Conservation (phyloP, 2,888 invertebrate genomes). For the Aphodius granarius region DNA sequence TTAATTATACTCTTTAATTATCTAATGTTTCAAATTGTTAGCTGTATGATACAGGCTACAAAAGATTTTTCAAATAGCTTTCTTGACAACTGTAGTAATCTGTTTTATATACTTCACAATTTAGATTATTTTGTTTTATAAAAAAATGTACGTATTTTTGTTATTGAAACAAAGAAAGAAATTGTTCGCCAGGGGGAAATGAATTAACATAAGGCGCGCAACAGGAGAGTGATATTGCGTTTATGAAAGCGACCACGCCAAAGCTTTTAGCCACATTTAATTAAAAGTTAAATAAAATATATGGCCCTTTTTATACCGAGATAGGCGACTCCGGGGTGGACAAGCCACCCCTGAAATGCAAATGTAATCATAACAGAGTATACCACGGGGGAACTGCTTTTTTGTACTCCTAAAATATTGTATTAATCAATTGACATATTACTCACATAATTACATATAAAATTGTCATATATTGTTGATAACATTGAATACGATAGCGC, state of each 20-base stretch:
- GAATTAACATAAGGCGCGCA: conserved; percentile 12
- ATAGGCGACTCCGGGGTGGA: neutral
- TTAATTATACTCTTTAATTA: no score
- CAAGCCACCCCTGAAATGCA: conserved; percentile 41
- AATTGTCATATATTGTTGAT: neutral
- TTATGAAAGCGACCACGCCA: conserved; percentile 21
- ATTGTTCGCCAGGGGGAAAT: neutral
- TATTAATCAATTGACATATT: neutral
- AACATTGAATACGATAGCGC: neutral
- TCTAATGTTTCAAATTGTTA: no score
- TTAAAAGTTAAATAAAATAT: conserved; percentile 43
- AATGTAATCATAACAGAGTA: conserved; percentile 42
- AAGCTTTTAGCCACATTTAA: conserved; percentile 40
- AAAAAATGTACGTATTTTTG: no score
- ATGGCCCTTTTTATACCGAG: conserved; percentile 39
- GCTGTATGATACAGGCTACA: no score
- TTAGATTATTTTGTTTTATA: no score
- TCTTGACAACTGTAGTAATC: no score
- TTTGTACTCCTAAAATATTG: neutral
- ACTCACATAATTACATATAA: neutral
- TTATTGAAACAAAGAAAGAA: neutral
- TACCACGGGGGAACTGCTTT: conserved; percentile 6
- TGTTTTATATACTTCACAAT: no score
- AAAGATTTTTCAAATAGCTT: no score
- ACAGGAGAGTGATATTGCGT: neutral